Conservation (phyloP, 23 tunicate genomes). For the Trididemnum nubilum region DNA sequence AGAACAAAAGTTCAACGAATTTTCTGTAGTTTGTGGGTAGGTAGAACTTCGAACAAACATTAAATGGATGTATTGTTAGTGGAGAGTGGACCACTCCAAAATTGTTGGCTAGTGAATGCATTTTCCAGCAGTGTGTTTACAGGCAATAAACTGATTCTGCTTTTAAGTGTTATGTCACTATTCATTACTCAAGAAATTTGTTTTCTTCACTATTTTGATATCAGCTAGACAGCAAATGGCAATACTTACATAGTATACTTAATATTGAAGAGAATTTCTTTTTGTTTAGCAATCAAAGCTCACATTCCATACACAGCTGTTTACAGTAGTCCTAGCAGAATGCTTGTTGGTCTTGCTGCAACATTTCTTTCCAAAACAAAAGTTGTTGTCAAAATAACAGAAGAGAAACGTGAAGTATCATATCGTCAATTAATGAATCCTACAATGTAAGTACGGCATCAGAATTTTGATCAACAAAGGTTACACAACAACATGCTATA, state of each 20-base stretch:
- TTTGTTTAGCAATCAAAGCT: slow-evolving; percentile 56
- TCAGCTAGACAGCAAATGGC: neutral
- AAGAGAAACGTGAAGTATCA: slow-evolving; percentile 46
- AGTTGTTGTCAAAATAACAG: slow-evolving; percentile 37
- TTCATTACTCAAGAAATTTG: too few species aligned
- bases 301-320: slow-evolving; percentile 79
- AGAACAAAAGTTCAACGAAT: too few species aligned
- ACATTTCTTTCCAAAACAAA: slow-evolving; percentile 63
- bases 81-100: too few species aligned
- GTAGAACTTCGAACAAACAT: too few species aligned
- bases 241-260: neutral
- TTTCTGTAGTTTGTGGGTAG: too few species aligned
- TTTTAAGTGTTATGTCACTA: neutral
- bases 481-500: too few species aligned
- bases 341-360: slow-evolving; percentile 64
- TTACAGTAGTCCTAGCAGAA: slow-evolving; percentile 81
- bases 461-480: neutral
- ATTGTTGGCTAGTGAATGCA: too few species aligned
- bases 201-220: too few species aligned
- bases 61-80: too few species aligned
- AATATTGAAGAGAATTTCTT: neutral
- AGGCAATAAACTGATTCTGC: neutral
- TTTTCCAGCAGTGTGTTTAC: too few species aligned
- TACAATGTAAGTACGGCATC: slow-evolving; percentile 47
- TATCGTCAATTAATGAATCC: slow-evolving; percentile 72